Evolutionary conservation across 2,113 vertebrate species (phyloP).

Genomic region (Corvus cornix): DNA sequence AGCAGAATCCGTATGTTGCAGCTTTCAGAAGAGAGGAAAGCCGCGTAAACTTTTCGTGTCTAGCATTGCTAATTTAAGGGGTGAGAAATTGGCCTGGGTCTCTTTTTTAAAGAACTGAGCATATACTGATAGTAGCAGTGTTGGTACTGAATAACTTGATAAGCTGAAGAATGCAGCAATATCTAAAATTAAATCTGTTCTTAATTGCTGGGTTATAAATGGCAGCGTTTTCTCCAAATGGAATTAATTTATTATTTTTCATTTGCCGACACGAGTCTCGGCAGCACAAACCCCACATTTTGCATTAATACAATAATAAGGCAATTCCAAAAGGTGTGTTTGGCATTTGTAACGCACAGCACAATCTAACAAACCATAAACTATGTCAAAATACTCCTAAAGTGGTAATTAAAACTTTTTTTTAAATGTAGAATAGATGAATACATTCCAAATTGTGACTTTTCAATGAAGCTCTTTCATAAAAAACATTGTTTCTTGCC

Average conservation of each 20-base stretch:
- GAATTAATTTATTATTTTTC: conserved; percentile 45
- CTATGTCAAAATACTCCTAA: conserved; percentile 38
- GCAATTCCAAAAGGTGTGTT: conserved; percentile 10
- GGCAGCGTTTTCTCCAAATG: conserved; percentile 2
- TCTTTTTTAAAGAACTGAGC: not conserved
- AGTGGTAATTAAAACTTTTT: conserved; percentile 53
- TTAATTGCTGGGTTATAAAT: conserved; percentile 55
- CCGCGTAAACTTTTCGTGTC: not conserved
- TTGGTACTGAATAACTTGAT: not conserved
- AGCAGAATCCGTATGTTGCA: not conserved
- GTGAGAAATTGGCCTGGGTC: not conserved
- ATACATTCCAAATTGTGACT: conserved; percentile 40
- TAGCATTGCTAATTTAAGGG: not conserved
- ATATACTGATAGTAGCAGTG: not conserved
- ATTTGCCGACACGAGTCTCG: not conserved
- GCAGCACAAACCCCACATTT: not conserved
- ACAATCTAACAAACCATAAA: not conserved
- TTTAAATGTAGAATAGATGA: not conserved
- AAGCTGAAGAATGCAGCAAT: not conserved
- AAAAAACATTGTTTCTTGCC: conserved; percentile 62
- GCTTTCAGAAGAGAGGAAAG: not conserved
- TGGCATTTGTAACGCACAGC: not conserved
- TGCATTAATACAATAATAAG: not conserved
- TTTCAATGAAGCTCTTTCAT: conserved; percentile 67
- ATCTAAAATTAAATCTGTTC: conserved; percentile 50